Evolutionary conservation across 1,140 invertebrate species (phyloP), one percentile per base, ranked within the genome.

Genomic region (Drosophila asahinai): DNA sequence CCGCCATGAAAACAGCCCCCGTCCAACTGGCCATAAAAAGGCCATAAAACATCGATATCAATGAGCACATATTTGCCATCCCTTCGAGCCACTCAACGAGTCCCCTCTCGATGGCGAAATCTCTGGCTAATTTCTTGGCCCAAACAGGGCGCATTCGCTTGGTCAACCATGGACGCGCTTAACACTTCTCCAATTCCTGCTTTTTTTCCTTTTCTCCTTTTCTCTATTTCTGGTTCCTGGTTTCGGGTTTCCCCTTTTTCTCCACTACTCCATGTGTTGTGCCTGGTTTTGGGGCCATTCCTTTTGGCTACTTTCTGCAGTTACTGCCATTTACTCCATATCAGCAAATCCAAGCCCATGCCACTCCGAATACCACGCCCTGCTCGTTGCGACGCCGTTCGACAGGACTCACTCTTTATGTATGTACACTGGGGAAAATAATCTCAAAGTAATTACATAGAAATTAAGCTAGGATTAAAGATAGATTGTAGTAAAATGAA

Each of bases 281-380:
- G 14, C 45, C 52, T 38, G 43, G 30, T 42, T 49, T 60, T 40
- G 30, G 66, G 17, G 38, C 78, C 63, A 68, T 77, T 78, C 70
- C 55, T 70, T 78, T 67, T 78, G 59, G 76, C 76, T 40, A 79
- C 75, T 72, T 79, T 79, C 75, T 63, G 66, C 76, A 71, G 66
- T 57, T 42, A 79, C 76, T 77, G 74, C 55, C 75, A 61, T 79
- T 79, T 79, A 73, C 66, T 79, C 59, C 66, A 55, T 72, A 78
- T 79, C 75, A 78, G 76, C 75, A 78, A 78, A 78, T 74, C 70
- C 64, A 33, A 22, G 40, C 64, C 59, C 74, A 66, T 40, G 30
- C 70, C 36, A 64, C 52, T 51, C 27, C 17, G n/a, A 64, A 33
- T 43, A 58, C 63, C 49, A 68, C 74, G 75, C 75, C 75, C 74